These are phyloP conservation scores for Glaucomys volans DNA, from an alignment of 2,113 vertebrate genomes.

Conservation along the genomic window DNA sequence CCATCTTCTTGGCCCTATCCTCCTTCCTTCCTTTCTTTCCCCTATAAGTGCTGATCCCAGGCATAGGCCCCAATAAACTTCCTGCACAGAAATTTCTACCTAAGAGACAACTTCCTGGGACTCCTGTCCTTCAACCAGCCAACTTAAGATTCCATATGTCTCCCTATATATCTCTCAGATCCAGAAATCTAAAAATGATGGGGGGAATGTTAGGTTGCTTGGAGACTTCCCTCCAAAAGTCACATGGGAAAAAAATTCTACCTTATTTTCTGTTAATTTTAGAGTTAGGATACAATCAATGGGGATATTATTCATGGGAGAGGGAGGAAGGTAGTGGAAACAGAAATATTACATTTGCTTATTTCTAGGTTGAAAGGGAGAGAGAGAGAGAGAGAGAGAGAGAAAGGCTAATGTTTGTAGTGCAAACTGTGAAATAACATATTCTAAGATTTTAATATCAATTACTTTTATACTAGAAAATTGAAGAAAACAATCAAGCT, in stretches of 20 bases:
- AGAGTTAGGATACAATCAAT: background rate
- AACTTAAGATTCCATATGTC: background rate
- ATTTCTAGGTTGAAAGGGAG: background rate
- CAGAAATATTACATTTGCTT: background rate
- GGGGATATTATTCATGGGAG: background rate
- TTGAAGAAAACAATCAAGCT: constrained; percentile 43
- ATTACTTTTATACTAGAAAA: constrained; percentile 24
- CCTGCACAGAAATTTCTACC: background rate
- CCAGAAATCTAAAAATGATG: constrained; percentile 1
- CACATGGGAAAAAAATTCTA: background rate
- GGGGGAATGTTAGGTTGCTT: background rate
- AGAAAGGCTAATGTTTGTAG: background rate
- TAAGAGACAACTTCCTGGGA: background rate
- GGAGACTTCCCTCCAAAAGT: constrained; percentile 29
- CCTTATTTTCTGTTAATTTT: constrained; percentile 50
- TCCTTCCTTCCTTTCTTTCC: background rate
- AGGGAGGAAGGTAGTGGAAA: background rate
- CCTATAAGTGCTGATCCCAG: background rate
- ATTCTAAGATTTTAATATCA: background rate
- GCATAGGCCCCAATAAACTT: background rate
- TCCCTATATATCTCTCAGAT: background rate
- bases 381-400: background rate
- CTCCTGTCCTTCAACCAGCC: background rate
- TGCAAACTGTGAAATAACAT: background rate
- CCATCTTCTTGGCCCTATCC: background rate